Base-by-base conservation (phyloP, 1,140 invertebrate species). In the Amphibalanus amphitrite region DNA sequence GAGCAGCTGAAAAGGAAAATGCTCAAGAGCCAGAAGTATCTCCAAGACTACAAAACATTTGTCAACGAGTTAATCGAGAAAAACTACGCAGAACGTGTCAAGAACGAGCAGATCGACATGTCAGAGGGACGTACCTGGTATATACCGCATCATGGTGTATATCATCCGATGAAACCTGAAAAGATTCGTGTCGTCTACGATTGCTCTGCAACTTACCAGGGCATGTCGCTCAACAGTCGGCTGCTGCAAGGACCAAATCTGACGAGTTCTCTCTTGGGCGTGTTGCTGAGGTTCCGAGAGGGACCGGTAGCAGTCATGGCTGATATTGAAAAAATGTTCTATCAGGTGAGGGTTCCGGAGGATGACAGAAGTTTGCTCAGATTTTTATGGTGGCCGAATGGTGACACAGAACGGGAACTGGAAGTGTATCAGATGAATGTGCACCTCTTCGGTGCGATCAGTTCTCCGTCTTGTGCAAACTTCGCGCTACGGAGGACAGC, bases 241-340 rank as follows among this genome's bases (percentile, higher is more conserved):
- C 69, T 72, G 20, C 65, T 72, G 17, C 71, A 72, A 69, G 69
- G 71, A 26, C 71, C 71, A 29, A 64, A 72, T 69, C 67, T 72
- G n/a, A 72, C 71, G 30, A 71, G 33, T 29, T 33, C 28, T 0
- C 10, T 13, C 10, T 28, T 70, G 28, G 28, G 30, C 15, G 26
- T 72, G 25, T 26, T 72, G 29, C 3, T 72, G 67, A 70, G 71
- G 28, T 72, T 72, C 29, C 65, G 71, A n/a, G 29, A 72, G 59
- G 23, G 29, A 38, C 15, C 1, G 0, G 23, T 72, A 29, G 71
- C 71, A 17, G 20, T 72, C 8, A 40, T 72, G 28, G 69, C 26
- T 29, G 71, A 72, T 47, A 71, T 72, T 8, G 67, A 72, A 20
- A 33, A 69, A 25, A 72, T 72, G 71, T 72, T 70, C 72, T 72